phyloP scores from a whole-genome alignment of 2,888 invertebrate species.

The Omphaloscelis lunosa region DNA sequence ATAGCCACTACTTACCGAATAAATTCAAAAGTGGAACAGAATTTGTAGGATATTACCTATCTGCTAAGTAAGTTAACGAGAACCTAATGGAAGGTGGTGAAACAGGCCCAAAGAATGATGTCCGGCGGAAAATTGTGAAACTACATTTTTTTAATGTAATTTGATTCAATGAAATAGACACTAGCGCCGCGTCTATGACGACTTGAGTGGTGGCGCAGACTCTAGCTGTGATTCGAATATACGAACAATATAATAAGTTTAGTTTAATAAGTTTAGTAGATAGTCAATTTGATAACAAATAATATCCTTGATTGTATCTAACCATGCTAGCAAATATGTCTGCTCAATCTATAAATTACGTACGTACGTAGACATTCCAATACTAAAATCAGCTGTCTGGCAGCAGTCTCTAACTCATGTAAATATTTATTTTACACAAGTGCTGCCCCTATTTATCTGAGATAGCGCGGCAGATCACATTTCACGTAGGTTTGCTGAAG shows the following conservation, averaged over 20 bases:
- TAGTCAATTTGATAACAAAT: neutral
- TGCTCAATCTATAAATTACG: neutral
- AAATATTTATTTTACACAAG: conserved; percentile 65
- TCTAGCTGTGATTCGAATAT: neutral
- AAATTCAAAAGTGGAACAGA: too few relatives aligned
- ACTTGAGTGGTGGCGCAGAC: too few relatives aligned
- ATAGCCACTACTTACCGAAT: too few relatives aligned
- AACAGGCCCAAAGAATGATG: too few relatives aligned
- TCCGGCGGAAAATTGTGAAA: too few relatives aligned
- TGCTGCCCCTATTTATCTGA: conserved; percentile 65
- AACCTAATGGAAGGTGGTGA: too few relatives aligned
- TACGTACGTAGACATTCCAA: conserved; percentile 11
- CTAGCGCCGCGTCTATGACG: too few relatives aligned
- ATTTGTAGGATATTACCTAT: too few relatives aligned
- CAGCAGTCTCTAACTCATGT: conserved; percentile 34
- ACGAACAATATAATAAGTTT: too few relatives aligned
- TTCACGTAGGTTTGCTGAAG: conserved; percentile 72
- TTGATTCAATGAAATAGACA: too few relatives aligned
- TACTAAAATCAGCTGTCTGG: conserved; percentile 14
- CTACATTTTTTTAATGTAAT: too few relatives aligned
- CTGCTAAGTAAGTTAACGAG: too few relatives aligned
- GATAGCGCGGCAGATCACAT: conserved; percentile 72
- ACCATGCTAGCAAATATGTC: neutral
- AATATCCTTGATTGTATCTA: neutral
- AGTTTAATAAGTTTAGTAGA: neutral